A percentile compares a stretch with the other conserved stretches of the same genome.
phyloP scores from a whole-genome alignment of 2,888 invertebrate species.

The Chrysopilus asiliformis region DNA sequence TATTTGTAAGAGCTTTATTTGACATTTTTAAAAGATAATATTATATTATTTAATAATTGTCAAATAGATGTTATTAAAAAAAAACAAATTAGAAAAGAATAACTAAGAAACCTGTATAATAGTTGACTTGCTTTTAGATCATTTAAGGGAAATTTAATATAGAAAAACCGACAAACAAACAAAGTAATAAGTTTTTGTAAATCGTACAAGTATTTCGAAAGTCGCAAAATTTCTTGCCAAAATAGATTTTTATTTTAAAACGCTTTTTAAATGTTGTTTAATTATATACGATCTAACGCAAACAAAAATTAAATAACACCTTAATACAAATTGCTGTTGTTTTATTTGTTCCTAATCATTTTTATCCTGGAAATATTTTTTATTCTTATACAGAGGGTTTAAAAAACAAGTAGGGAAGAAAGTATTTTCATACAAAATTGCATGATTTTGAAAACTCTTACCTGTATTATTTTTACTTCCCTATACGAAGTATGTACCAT shows the following conservation, averaged over 20 bases:
- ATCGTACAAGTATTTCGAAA: slow-evolving; percentile 2
- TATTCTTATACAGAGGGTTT: no score
- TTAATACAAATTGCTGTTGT: no score
- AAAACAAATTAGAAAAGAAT: background rate
- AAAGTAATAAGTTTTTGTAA: slow-evolving; percentile 1
- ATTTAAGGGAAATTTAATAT: background rate
- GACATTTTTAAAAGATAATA: background rate
- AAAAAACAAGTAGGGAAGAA: no score
- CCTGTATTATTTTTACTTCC: no score
- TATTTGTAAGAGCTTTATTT: no score
- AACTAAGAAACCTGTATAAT: slow-evolving; percentile 5
- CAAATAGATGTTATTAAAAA: background rate
- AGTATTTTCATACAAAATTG: no score
- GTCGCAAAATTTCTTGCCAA: slow-evolving; percentile 10
- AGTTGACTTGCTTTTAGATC: slow-evolving; percentile 8
- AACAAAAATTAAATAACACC: no score
- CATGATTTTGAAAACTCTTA: no score
- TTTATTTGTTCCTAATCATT: no score
- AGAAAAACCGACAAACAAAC: background rate
- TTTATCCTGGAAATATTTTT: no score
- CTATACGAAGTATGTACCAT: no score
- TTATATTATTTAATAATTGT: background rate
- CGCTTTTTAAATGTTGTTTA: slow-evolving; percentile 6
- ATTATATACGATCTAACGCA: slow-evolving; percentile 1
- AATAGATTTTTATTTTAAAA: slow-evolving; percentile 12